phyloP scores from a whole-genome alignment of 1,140 invertebrate species.

The Antheraea pernyi region DNA sequence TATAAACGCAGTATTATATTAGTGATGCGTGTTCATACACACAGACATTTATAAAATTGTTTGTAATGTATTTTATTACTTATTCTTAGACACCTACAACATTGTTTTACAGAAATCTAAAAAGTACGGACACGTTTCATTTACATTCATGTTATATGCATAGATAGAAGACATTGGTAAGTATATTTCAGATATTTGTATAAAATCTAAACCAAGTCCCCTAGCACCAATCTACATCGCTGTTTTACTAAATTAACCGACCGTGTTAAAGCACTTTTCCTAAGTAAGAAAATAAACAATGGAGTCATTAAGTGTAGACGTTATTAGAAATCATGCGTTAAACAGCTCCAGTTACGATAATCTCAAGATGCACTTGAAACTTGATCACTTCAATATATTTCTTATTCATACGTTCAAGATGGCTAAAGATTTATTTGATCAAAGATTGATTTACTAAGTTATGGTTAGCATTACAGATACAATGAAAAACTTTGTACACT shows the following conservation, averaged over 20 bases:
- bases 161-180: too few relatives aligned
- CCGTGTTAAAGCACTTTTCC: constrained; percentile 32
- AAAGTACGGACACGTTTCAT: too few relatives aligned
- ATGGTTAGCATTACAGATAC: not conserved
- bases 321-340: constrained; percentile 34
- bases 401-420: constrained; percentile 19
- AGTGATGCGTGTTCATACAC: too few relatives aligned
- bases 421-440: constrained; percentile 12
- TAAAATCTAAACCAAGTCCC: not conserved
- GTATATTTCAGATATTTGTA: too few relatives aligned
- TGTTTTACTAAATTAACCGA: constrained; percentile 37
- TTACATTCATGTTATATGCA: too few relatives aligned
- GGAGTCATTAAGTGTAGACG: constrained; percentile 41
- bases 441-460: not conserved
- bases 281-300: constrained; percentile 44
- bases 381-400: constrained; percentile 39
- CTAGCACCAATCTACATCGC: not conserved
- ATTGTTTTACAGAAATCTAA: too few relatives aligned
- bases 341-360: constrained; percentile 47
- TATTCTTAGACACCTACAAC: too few relatives aligned
- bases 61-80: too few relatives aligned
- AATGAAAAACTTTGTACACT: not conserved
- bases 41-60: too few relatives aligned
- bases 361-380: constrained; percentile 51
- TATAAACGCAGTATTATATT: too few relatives aligned